Evolutionary conservation across 2,888 invertebrate genomes (phyloP), one percentile per base, ranked within the genome.

Genomic region (Dasypogon diadema): DNA sequence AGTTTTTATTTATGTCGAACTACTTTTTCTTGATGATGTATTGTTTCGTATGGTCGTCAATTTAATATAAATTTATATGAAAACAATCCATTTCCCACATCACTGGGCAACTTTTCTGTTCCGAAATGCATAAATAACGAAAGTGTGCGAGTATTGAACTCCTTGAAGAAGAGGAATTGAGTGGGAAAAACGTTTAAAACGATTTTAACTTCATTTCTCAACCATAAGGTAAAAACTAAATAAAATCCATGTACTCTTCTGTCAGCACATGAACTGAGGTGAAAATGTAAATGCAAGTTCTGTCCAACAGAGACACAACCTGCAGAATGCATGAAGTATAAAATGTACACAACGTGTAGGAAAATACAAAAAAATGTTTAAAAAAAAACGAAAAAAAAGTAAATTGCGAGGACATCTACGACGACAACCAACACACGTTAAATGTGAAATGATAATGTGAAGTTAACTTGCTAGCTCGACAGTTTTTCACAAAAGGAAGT

Each of bases 181-280:
- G 77, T 77, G 77, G 75, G 75, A 77, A 77, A 77, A 74, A 70
- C 75, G 70, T 70, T 75, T 70, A 77, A 75, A 74, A 77, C 75
- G 77, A 77, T 68, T 77, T 77, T 60, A 70, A 74, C 74, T 77
- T 75, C 77, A 77, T 77, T 77, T 77, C 77, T 77, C 77, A 77
- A 77, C 75, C 74, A 73, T 24, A 6, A 16, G 14, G 48, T 24
- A 65, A 65, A 63, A 42, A 65, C 14, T 18, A 54, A 30, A 16
- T 54, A 70, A 70, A 70, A 54, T 30, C n/a, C 21, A 4, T 18
- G 70, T 5, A 70, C 70, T 70, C 51, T 24, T 10, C 70, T 5
- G 34, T 46, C n/a, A 22, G 10, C 24, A 70, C 24, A 70, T 70
- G 54, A 51, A 18, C 26, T n/a, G 54, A 30, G 54, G 51, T 34